phyloP scores from a whole-genome alignment of 2,113 vertebrate genomes.

The Xiphophorus couchianus region DNA sequence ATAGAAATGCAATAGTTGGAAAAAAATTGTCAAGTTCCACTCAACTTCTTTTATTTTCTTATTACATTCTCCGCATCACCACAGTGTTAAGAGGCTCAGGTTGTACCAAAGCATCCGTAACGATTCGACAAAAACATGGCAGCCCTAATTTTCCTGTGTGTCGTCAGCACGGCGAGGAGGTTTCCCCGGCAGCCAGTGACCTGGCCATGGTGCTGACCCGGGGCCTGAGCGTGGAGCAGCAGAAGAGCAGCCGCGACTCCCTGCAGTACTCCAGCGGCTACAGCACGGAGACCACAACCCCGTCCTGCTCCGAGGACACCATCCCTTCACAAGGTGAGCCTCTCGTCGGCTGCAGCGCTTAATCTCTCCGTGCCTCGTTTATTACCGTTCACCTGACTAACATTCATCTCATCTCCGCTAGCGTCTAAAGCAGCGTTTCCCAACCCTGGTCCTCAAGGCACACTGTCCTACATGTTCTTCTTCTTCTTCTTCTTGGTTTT shows the following conservation, averaged over 20 bases:
- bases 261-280: constrained; percentile 96
- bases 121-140: background rate
- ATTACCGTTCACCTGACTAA: background rate
- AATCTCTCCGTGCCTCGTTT: background rate
- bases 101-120: background rate
- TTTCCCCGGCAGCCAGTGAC: constrained; percentile 93
- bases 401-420: constrained; percentile 3
- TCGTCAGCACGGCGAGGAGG: constrained; percentile 89
- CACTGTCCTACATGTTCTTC: no score
- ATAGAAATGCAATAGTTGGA: no score
- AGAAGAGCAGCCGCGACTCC: constrained; percentile 95
- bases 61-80: background rate
- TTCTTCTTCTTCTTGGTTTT: no score
- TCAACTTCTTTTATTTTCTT: no score
- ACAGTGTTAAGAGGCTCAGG: background rate
- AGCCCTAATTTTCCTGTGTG: background rate
- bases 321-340: constrained; percentile 94
- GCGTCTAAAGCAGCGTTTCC: background rate
- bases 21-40: no score
- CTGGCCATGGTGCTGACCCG: constrained; percentile 95
- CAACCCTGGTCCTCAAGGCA: no score
- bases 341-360: background rate
- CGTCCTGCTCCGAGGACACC: constrained; percentile 96
- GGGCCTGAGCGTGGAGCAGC: constrained; percentile 92
- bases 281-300: constrained; percentile 96